phyloP scores from a whole-genome alignment of 1,140 invertebrate species.

The Ceratitis capitata region DNA sequence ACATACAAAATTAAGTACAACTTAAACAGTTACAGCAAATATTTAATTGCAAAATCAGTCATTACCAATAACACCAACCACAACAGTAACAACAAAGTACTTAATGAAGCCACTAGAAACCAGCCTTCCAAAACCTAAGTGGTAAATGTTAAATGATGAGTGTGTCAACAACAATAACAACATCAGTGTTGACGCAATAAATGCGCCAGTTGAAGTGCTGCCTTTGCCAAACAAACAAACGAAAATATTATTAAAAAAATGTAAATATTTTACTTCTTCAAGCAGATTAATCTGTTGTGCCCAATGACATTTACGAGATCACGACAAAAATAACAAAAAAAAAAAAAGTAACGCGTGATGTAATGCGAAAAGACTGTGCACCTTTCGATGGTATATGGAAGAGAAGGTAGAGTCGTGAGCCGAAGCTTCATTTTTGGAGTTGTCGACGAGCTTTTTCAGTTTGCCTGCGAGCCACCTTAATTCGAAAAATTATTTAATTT shows the following conservation, averaged over 20 bases:
- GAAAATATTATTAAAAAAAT: background rate
- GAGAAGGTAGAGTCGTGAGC: background rate
- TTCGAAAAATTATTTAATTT: background rate
- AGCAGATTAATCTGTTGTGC: background rate
- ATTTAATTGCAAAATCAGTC: background rate
- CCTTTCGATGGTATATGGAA: background rate
- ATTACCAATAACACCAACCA: too few species aligned
- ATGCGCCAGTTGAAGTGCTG: background rate
- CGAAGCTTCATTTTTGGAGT: background rate
- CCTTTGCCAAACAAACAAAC: background rate
- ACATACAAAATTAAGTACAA: background rate
- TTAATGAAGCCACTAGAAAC: background rate
- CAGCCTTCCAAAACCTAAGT: slow-evolving; percentile 23
- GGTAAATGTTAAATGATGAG: background rate
- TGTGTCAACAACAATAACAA: background rate
- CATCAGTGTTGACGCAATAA: background rate
- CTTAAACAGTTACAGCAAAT: background rate
- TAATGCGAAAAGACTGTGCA: background rate
- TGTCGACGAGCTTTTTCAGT: background rate
- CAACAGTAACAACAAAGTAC: background rate
- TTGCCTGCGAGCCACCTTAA: too few species aligned
- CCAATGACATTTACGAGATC: slow-evolving; percentile 27
- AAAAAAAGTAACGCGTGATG: too few species aligned
- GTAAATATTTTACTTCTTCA: background rate
- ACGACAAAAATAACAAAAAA: slow-evolving; percentile 1